These are phyloP conservation scores for Hyla sarda DNA, from an alignment of 2,113 vertebrate genomes.

Conservation along the genomic window DNA sequence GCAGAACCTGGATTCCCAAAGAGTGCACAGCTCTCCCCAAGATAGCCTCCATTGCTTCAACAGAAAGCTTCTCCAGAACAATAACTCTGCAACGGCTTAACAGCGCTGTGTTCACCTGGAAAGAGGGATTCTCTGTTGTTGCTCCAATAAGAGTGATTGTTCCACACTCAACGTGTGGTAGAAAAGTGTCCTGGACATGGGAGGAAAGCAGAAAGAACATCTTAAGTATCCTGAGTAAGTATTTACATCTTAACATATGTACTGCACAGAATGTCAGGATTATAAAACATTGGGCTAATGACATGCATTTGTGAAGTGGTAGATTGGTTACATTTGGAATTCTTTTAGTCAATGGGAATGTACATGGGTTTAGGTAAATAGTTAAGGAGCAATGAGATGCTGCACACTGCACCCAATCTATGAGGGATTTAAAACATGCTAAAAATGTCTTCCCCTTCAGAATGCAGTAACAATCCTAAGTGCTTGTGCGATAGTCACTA, in stretches of 20 bases:
- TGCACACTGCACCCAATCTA: not conserved
- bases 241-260: not conserved
- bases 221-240: constrained; percentile 69
- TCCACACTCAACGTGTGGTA: constrained; percentile 95
- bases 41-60: constrained; percentile 88
- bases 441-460: not conserved
- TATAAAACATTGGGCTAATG: not conserved
- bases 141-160: constrained; percentile 95
- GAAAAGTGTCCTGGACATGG: constrained; percentile 86
- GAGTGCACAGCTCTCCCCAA: constrained; percentile 82
- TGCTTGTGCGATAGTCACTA: not conserved
- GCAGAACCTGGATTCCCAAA: constrained; percentile 83
- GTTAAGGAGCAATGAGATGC: not conserved
- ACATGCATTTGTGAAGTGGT: not conserved
- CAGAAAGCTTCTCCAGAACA: constrained; percentile 88
- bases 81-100: constrained; percentile 94
- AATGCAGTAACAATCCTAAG: not conserved
- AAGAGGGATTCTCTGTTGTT: constrained; percentile 97
- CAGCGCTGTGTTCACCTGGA: constrained; percentile 93
- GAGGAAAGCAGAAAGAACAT: constrained; percentile 75
- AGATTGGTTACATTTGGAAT: too few relatives aligned
- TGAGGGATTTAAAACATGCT: not conserved
- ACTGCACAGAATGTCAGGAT: not conserved
- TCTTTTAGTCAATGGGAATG: not conserved
- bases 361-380: not conserved